Percentiles rank a stretch among this genome's conserved stretches.
These are phyloP conservation scores for Gymnobelideus leadbeateri DNA, from an alignment of 2,113 vertebrate genomes.

Conservation along the genomic window DNA sequence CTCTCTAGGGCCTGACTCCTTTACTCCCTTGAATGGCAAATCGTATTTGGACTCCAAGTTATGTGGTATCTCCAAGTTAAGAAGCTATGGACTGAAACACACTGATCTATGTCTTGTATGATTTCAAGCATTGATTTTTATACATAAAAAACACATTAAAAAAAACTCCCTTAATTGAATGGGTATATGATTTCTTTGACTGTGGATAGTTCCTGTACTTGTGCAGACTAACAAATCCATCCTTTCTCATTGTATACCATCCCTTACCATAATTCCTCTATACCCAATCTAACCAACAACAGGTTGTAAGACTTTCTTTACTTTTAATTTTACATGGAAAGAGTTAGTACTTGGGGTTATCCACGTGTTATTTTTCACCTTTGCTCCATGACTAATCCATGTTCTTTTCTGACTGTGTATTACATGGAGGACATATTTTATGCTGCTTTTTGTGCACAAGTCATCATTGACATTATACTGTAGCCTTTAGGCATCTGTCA, in stretches of 20 bases:
- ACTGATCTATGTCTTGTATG: neutral
- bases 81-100: neutral
- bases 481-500: neutral
- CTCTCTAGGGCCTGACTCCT: neutral
- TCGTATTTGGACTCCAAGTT: neutral
- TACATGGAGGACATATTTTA: neutral
- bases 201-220: no score
- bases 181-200: neutral
- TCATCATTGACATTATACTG: neutral
- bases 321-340: neutral
- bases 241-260: neutral
- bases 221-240: neutral
- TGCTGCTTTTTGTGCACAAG: neutral
- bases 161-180: neutral
- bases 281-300: neutral
- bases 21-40: slow-evolving; percentile 16
- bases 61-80: slow-evolving; percentile 6
- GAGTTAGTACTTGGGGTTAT: neutral
- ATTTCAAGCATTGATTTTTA: neutral
- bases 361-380: neutral
- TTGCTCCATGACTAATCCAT: neutral
- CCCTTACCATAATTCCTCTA: neutral
- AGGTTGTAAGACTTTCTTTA: neutral
- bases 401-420: neutral
- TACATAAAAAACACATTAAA: neutral